Evolutionary conservation across 2,888 invertebrate species (phyloP).

Genomic region (Agrochola litura): DNA sequence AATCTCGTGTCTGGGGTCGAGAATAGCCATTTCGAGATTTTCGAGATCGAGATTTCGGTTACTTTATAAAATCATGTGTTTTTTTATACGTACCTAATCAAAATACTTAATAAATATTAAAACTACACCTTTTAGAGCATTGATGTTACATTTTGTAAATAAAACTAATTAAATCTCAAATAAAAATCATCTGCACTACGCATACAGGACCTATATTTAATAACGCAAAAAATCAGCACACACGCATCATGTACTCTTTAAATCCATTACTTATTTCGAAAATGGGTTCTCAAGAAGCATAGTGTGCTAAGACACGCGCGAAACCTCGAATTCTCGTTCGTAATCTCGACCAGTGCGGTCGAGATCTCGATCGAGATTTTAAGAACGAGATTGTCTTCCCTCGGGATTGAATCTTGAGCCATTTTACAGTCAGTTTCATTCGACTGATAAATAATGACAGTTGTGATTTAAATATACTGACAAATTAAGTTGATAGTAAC

Average conservation of each 20-base stretch:
- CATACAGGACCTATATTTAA: no score
- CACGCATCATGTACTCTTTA: not conserved
- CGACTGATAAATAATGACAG: not conserved
- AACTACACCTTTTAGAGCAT: no score
- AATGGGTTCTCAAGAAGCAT: not conserved
- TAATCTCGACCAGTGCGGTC: not conserved
- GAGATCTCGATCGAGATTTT: not conserved
- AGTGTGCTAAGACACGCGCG: not conserved
- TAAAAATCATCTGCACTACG: no score
- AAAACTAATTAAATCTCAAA: no score
- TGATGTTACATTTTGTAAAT: no score
- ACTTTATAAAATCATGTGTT: no score
- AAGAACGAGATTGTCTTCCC: no score
- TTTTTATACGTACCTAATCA: no score
- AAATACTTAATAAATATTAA: no score
- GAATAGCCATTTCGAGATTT: not conserved
- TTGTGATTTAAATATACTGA: not conserved
- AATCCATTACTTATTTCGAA: not conserved
- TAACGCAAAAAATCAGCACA: not conserved
- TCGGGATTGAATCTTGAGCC: no score
- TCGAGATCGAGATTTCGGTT: no score
- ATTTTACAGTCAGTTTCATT: conserved; percentile 1
- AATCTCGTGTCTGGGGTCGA: not conserved
- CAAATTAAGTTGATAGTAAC: not conserved
- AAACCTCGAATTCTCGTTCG: not conserved